phyloP scores from a whole-genome alignment of 2,888 invertebrate genomes.

The Stenchaetothrips biformis region DNA sequence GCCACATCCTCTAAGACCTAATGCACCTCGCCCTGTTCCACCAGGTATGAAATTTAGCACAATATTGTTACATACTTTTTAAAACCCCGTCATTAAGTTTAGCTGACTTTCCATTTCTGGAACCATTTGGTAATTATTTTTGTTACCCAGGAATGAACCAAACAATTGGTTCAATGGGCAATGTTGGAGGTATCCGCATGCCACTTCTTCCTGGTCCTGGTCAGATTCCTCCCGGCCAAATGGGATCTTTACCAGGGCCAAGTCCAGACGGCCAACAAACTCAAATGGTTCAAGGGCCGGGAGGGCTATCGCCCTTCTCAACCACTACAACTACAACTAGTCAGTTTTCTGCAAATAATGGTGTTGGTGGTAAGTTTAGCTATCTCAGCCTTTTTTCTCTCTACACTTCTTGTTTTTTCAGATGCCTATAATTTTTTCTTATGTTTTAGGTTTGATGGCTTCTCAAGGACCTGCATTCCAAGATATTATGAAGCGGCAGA shows the following conservation, averaged over 20 bases:
- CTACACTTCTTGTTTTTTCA: too few species aligned
- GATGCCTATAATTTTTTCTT: too few species aligned
- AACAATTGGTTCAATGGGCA: background rate
- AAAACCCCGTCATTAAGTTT: background rate
- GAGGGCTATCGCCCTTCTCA: slow-evolving; percentile 36
- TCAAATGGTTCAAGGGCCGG: slow-evolving; percentile 30
- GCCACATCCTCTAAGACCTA: slow-evolving; percentile 42
- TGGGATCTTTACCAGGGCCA: slow-evolving; percentile 29
- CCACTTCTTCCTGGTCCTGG: slow-evolving; percentile 41
- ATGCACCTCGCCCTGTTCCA: slow-evolving; percentile 41
- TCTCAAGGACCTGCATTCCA: background rate
- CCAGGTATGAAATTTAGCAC: slow-evolving; percentile 32
- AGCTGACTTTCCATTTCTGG: too few species aligned
- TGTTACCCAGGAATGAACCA: background rate
- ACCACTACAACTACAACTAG: slow-evolving; percentile 39
- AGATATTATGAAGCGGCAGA: background rate
- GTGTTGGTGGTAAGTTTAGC: slow-evolving; percentile 24
- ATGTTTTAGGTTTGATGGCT: background rate
- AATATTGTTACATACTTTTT: background rate
- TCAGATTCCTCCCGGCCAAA: slow-evolving; percentile 26
- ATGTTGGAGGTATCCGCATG: slow-evolving; percentile 25
- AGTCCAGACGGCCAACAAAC: slow-evolving; percentile 16
- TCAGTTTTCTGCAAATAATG: slow-evolving; percentile 31
- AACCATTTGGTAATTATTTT: too few species aligned
- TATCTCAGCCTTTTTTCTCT: background rate